Conservation (phyloP, 2,888 invertebrate genomes). For the Candidula unifasciata region DNA sequence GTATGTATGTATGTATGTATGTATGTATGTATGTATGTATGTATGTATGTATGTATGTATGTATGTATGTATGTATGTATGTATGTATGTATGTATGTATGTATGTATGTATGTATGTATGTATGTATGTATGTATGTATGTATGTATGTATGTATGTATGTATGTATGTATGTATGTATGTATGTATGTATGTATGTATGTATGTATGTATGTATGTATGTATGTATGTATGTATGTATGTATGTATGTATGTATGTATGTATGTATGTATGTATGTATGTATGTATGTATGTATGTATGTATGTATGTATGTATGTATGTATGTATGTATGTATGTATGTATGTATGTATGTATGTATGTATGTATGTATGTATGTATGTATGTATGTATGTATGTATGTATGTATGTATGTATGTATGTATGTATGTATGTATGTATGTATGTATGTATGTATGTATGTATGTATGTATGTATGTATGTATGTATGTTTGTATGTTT, state of each 20-base stretch:
- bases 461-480: background rate
- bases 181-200: background rate
- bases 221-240: constrained; percentile 8
- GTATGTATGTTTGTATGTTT: background rate
- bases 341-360: background rate
- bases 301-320: too few species aligned
- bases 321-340: constrained; percentile 21
- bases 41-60: constrained; percentile 23
- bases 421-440: background rate
- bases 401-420: background rate
- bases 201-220: constrained; percentile 8
- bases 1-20: constrained; percentile 6
- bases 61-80: constrained; percentile 2
- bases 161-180: constrained; percentile 1
- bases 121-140: background rate
- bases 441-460: background rate
- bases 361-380: too few species aligned
- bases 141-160: constrained; percentile 4
- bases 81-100: background rate
- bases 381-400: background rate
- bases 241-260: constrained; percentile 8
- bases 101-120: background rate
- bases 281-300: constrained; percentile 4
- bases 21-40: too few species aligned
- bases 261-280: background rate